Conservation (phyloP, 2,888 invertebrate species). For the Volucella inanis region DNA sequence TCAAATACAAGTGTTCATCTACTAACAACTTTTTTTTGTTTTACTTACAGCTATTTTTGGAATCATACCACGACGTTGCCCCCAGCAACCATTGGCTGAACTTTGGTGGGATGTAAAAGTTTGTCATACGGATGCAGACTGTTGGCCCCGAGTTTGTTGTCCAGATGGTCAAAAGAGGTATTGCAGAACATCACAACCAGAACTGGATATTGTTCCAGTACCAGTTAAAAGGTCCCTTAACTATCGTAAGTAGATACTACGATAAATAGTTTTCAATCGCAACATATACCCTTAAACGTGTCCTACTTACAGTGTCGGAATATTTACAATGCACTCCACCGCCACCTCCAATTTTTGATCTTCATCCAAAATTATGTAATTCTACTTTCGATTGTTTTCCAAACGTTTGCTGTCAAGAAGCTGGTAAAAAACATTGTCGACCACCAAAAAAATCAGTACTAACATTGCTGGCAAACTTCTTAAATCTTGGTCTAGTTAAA, state of each 20-base stretch:
- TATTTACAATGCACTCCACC: constrained; percentile 90
- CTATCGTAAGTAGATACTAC: constrained; percentile 86
- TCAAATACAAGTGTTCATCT: neutral
- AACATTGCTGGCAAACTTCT: constrained; percentile 85
- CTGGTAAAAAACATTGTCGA: constrained; percentile 88
- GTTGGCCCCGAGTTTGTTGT: constrained; percentile 90
- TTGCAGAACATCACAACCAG: constrained; percentile 88
- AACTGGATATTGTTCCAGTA: constrained; percentile 85
- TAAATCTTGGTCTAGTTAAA: constrained; percentile 82
- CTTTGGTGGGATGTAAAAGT: constrained; percentile 88
- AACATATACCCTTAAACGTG: neutral
- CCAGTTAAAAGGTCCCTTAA: constrained; percentile 87
- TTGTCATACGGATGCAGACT: constrained; percentile 88
- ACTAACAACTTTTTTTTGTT: constrained; percentile 14
- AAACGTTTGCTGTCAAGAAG: constrained; percentile 91
- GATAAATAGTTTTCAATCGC: neutral
- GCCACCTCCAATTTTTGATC: constrained; percentile 87
- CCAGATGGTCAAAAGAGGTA: constrained; percentile 88
- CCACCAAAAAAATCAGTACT: constrained; percentile 89
- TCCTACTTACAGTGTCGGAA: constrained; percentile 83
- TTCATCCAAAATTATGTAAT: constrained; percentile 88
- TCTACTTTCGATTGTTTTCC: constrained; percentile 90
- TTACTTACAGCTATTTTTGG: constrained; percentile 86
- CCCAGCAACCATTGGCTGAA: constrained; percentile 87
- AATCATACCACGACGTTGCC: constrained; percentile 88